Evolutionary conservation across 2,888 invertebrate species (phyloP), one percentile per base, ranked within the genome.

Genomic region (Pammene fasciana): DNA sequence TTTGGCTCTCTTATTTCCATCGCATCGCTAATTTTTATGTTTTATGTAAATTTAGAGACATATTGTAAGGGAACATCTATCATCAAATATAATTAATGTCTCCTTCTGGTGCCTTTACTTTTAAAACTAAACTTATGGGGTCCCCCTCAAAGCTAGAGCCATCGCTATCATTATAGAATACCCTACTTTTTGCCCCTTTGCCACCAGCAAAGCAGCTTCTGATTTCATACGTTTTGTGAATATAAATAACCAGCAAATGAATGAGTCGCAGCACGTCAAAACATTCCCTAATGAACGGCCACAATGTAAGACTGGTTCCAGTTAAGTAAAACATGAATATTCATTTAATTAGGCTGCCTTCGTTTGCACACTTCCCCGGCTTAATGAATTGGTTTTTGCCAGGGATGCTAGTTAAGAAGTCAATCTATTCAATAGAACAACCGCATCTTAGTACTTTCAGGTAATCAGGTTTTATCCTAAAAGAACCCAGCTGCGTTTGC

Each of bases 251-350:
- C 41, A 18, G 41, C 38, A 46, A 46, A 61, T 52, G 62, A 65
- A 56, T 41, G 50, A 52, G 64, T 62, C 36, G 41, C 46, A 14
- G 52, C 48, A 52, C 64, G 64, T 68, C 68, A 68, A 68, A 68
- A 59, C 68, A 59, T 52, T 64, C 34, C 18, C 64, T 68, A 68
- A 68, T 65, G 50, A 68, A 65, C 59, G 56, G n/a, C 43, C 10
- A 67, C 64, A 59, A 46, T 38, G 52, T 62, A 56, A 56, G 41
- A 65, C 68, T 64, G 52, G 68, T 68, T 59, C 62, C 41, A 59
- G 59, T 59, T 61, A 64, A 50, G 45, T 52, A 52, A 36, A 65
- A 11, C 64, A 64, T 68, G 52, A 52, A 68, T 68, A 68, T 68
- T 68, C 64, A 68, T 68, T 45, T 52, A 65, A 68, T 65, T 68